Base-by-base conservation (phyloP, 2,888 invertebrate species). In the Hypena proboscidalis region DNA sequence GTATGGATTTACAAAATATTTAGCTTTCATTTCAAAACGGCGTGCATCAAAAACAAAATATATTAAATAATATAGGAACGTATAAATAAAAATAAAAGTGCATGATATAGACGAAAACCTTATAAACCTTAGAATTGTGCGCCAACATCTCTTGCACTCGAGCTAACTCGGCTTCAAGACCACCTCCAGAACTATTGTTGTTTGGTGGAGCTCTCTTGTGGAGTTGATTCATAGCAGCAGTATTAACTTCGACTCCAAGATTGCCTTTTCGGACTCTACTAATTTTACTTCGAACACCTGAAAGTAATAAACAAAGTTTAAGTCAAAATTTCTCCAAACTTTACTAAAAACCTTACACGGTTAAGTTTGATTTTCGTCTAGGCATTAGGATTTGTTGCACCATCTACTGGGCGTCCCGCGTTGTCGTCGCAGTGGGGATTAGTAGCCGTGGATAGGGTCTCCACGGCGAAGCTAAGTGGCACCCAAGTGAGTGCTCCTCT, bases 41-140 rank as follows among this genome's bases (percentile, higher is more conserved):
- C 17, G 17, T 17, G 17, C 17, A 17, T 3, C 17, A 7, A 11
- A 11, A 2, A 33, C 30, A 17, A 39, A 34, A 19, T 14, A 39
- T 50, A 43, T 3, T 15, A 15, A 44, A 36, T 26, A 31, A 39
- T 22, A 42, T 39, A 48, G 52, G n/a, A n/a, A n/a, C n/a, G n/a
- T n/a, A 60, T 67, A 65, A 67, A 67, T 69, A 65, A 70, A 77
- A 79, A 76, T 73, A 79, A 77, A 85, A 83, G 89, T 90, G 89
- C 90, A 85, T 77, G 74, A 82, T 91, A 92, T 92, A 92, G 91
- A 92, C 90, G 83, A 92, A 92, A 92, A 93, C 92, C 92, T 92
- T 91, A 88, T 89, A 91, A 93, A 96, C 96, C 95, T 97, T 97
- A 70, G 97, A 97, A 92, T 97, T 97, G 89, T 97, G 95, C 56